A percentile compares a stretch with the other conserved stretches of the same genome.
Conservation (phyloP, 2,888 invertebrate species). For the Aproaerema taeniolella region DNA sequence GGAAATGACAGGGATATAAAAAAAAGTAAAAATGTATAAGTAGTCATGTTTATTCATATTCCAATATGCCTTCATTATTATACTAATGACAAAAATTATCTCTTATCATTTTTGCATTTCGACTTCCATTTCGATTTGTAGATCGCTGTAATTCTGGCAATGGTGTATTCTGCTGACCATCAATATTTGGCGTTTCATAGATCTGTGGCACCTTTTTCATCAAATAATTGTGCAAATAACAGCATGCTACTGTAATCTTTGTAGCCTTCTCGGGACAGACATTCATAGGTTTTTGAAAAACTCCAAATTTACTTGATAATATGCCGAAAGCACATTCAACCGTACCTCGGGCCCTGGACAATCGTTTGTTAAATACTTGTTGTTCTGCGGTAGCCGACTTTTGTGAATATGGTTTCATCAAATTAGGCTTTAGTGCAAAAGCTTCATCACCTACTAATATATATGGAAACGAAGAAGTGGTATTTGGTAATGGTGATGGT, state of each 20-base stretch:
- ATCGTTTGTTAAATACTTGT: slow-evolving; percentile 18
- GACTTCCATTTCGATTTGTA: no score
- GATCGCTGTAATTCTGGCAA: no score
- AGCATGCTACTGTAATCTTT: not conserved
- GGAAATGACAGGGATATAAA: no score
- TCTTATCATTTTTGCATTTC: no score
- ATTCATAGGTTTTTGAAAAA: slow-evolving; percentile 13
- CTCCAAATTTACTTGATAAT: slow-evolving; percentile 14
- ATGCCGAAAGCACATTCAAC: slow-evolving; percentile 20
- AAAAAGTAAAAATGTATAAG: no score
- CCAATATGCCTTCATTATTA: no score
- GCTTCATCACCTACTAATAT: slow-evolving; percentile 20
- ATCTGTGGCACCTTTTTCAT: no score
- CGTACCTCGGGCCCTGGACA: slow-evolving; percentile 17
- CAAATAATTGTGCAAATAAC: not conserved
- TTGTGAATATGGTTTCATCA: slow-evolving; percentile 13
- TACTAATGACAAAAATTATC: no score
- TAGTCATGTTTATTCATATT: no score
- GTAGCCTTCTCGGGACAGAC: slow-evolving; percentile 7
- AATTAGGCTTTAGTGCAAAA: slow-evolving; percentile 10
- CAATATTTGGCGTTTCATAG: no score
- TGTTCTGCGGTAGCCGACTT: slow-evolving; percentile 10
- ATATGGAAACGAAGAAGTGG: slow-evolving; percentile 10
- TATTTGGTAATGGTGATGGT: slow-evolving; percentile 10
- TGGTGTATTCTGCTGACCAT: no score